Conservation (phyloP, 2,888 invertebrate genomes). For the Eupithecia subumbrata region DNA sequence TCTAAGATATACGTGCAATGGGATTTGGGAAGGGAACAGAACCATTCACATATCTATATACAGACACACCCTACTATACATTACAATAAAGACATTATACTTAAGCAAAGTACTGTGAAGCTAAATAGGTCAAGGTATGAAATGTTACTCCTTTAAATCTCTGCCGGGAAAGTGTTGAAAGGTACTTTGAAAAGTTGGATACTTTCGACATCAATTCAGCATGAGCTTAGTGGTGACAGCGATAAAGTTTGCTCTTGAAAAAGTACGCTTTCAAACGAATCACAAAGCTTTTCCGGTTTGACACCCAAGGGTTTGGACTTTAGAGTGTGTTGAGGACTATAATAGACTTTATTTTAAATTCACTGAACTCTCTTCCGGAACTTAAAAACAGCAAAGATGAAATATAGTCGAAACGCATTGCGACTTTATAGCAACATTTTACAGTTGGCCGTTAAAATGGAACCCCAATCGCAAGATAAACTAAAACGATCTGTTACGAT, state of each 20-base stretch:
- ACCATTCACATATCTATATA: conserved; percentile 14
- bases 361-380: neutral
- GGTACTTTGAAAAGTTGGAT: conserved; percentile 46
- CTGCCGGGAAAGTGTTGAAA: conserved; percentile 46
- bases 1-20: conserved; percentile 33
- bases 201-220: conserved; percentile 51
- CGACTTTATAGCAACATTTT: conserved; percentile 43
- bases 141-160: conserved; percentile 41
- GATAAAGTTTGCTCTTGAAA: conserved; percentile 41
- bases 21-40: conserved; percentile 24
- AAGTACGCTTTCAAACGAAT: conserved; percentile 17
- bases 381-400: conserved; percentile 17
- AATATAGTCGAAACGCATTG: conserved; percentile 37
- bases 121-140: conserved; percentile 42
- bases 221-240: conserved; percentile 48
- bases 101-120: conserved; percentile 10
- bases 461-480: conserved; percentile 47
- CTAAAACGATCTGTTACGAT: conserved; percentile 49
- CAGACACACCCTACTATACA: conserved; percentile 11
- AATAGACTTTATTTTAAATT: conserved; percentile 9
- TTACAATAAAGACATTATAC: conserved; percentile 13
- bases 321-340: neutral
- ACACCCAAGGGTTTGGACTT: conserved; percentile 8
- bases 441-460: conserved; percentile 46
- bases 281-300: conserved; percentile 16